Percentiles rank a stretch among this genome's conserved stretches.
phyloP scores from a whole-genome alignment of 2,888 invertebrate species.

The Furcula furcula region DNA sequence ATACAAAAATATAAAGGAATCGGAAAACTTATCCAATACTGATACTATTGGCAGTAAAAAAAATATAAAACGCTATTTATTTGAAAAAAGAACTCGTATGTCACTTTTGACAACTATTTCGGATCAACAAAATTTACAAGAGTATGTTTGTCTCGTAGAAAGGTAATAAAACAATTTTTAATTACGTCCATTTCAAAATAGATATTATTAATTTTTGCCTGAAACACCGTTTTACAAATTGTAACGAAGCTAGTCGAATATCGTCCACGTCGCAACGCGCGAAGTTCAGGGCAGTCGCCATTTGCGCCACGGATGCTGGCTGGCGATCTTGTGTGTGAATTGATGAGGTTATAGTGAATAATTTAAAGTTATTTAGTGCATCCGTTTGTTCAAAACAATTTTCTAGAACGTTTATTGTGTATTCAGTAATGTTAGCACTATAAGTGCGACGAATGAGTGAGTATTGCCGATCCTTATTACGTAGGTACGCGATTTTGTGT shows the following conservation, averaged over 20 bases:
- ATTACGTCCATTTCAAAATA: slow-evolving; percentile 35
- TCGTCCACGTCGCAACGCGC: slow-evolving; percentile 36
- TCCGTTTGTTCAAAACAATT: slow-evolving; percentile 40
- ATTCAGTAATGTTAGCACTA: slow-evolving; percentile 38
- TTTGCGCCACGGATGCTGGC: slow-evolving; percentile 78
- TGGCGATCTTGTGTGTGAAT: slow-evolving; percentile 59
- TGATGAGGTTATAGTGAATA: slow-evolving; percentile 74
- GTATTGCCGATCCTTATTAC: slow-evolving; percentile 47
- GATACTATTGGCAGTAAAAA: background rate
- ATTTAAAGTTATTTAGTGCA: slow-evolving; percentile 55
- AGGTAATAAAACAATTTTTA: slow-evolving; percentile 49
- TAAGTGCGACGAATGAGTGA: slow-evolving; percentile 55
- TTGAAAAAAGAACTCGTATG: slow-evolving; percentile 41
- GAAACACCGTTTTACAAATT: slow-evolving; percentile 46
- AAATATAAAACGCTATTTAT: slow-evolving; percentile 17
- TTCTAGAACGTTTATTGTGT: slow-evolving; percentile 34
- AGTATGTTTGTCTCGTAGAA: slow-evolving; percentile 70
- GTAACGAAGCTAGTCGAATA: slow-evolving; percentile 56
- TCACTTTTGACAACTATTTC: slow-evolving; percentile 66
- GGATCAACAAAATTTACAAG: slow-evolving; percentile 78
- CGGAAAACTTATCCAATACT: background rate
- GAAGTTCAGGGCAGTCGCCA: slow-evolving; percentile 73
- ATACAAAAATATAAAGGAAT: too few relatives aligned
- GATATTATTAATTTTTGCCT: too few relatives aligned
- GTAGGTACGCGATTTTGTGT: slow-evolving; percentile 35